A percentile compares a stretch with the other conserved stretches of the same genome.
These are phyloP conservation scores for Struthidea cinerea DNA, from an alignment of 2,113 vertebrate genomes.

Conservation along the genomic window DNA sequence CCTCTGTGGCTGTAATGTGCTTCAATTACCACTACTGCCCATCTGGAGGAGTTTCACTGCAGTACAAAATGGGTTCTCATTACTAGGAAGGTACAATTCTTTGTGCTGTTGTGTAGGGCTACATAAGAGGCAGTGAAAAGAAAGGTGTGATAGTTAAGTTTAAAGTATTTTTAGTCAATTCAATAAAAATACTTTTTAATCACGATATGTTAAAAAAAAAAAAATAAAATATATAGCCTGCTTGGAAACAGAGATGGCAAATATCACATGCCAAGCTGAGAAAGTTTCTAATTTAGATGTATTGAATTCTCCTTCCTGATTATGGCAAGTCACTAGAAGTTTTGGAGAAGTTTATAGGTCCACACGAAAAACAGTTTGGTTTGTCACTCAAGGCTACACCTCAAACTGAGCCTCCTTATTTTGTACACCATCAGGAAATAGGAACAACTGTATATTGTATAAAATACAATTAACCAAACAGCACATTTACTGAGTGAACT, in stretches of 20 bases:
- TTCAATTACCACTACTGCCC: background rate
- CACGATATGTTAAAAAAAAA: background rate
- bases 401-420: background rate
- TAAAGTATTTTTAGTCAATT: background rate
- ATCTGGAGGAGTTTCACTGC: background rate
- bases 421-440: background rate
- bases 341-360: background rate
- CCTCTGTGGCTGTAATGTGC: background rate
- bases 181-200: background rate
- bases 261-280: background rate
- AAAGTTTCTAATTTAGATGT: background rate
- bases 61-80: background rate
- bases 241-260: background rate
- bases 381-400: background rate
- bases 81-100: background rate
- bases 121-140: background rate
- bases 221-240: background rate
- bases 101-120: background rate
- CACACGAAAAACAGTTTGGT: background rate
- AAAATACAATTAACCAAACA: background rate
- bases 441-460: background rate
- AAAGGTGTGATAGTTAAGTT: background rate
- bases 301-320: background rate
- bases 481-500: background rate
- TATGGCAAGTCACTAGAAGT: background rate